phyloP scores from a whole-genome alignment of 1,140 invertebrate species.

The Brachystomella parvula region DNA sequence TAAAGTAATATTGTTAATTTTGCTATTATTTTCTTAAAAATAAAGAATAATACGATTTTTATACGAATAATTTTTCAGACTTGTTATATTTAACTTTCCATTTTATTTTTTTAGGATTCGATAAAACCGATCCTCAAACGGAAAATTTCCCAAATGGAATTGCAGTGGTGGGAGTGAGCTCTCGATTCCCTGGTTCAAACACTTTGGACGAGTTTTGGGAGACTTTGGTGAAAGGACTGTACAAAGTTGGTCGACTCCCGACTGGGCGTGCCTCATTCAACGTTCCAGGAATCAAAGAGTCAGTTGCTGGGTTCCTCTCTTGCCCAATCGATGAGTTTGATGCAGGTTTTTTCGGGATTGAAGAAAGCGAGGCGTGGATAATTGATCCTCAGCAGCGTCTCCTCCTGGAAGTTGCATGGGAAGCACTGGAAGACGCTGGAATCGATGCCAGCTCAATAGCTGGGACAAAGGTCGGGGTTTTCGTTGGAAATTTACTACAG shows the following conservation, averaged over 20 bases:
- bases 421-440: conserved; percentile 53
- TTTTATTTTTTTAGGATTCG: no score
- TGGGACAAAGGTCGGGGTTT: neutral
- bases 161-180: conserved; percentile 13
- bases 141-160: no score
- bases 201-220: conserved; percentile 7
- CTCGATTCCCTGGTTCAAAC: neutral
- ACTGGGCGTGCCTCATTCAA: neutral
- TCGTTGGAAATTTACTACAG: conserved; percentile 5
- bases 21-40: no score
- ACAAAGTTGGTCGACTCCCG: conserved; percentile 4
- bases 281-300: neutral
- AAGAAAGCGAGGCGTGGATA: conserved; percentile 48
- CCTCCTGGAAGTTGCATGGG: conserved; percentile 53
- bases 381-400: conserved; percentile 57
- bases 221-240: neutral
- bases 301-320: neutral
- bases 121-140: no score
- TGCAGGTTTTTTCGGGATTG: conserved; percentile 49
- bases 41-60: no score
- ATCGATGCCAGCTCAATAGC: neutral
- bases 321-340: conserved; percentile 43
- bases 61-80: no score
- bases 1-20: no score
- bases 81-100: no score